phyloP scores from a whole-genome alignment of 2,888 invertebrate genomes.

The Caenorhabditis zanzibari region DNA sequence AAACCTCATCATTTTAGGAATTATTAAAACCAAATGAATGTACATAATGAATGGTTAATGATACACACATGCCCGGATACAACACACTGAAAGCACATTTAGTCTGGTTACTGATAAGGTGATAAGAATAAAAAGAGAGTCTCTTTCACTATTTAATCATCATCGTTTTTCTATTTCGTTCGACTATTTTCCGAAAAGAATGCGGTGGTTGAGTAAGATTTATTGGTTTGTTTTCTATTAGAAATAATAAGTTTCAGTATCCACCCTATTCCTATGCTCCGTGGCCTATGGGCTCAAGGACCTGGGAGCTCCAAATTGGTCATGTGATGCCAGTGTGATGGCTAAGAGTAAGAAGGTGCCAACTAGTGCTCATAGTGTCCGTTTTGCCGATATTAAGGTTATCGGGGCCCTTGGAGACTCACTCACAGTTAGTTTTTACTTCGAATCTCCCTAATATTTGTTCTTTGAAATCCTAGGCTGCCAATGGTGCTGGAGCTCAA shows the following conservation, averaged over 20 bases:
- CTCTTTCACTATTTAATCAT: not conserved
- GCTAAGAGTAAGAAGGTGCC: conserved; percentile 84
- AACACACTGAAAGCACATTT: conserved; percentile 34
- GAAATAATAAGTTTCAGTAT: not conserved
- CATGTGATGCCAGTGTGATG: conserved; percentile 67
- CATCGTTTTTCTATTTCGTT: not conserved
- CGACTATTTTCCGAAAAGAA: conserved; percentile 17
- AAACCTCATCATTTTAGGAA: not conserved
- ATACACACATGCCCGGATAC: conserved; percentile 18
- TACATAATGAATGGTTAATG: conserved; percentile 37
- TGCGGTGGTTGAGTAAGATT: conserved; percentile 41
- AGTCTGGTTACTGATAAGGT: conserved; percentile 15
- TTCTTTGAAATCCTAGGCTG: conserved; percentile 58
- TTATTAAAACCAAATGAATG: conserved; percentile 36
- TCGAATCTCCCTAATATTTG: not conserved
- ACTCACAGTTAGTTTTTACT: conserved; percentile 62
- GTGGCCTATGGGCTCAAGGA: conserved; percentile 57
- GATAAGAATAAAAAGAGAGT: conserved; percentile 27
- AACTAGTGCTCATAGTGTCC: conserved; percentile 70
- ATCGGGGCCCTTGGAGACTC: conserved; percentile 75
- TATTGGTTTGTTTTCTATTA: not conserved
- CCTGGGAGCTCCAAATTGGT: conserved; percentile 67
- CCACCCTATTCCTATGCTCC: conserved; percentile 14
- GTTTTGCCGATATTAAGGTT: conserved; percentile 73
- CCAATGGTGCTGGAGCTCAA: conserved; percentile 73